Percentiles rank a stretch among this genome's conserved stretches.
Evolutionary conservation across 2,797 vertebrate species (phyloP).

Genomic region (Mormyrus proboscirostris): DNA sequence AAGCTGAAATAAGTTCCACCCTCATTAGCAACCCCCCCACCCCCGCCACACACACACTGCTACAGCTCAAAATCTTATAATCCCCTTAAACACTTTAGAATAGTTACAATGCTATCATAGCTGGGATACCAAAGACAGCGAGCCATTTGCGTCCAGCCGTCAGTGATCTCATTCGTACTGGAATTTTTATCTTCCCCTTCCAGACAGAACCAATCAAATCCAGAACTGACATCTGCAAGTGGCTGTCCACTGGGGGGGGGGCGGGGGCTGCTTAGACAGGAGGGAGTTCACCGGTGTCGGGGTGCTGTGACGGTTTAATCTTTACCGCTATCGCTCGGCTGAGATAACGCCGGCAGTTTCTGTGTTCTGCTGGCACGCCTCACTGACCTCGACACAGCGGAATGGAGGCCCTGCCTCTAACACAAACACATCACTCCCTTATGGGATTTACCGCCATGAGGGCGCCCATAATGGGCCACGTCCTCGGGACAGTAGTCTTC

Average conservation of each 20-base stretch:
- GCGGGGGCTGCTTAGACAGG: neutral
- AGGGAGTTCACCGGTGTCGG: neutral
- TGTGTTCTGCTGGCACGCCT: neutral
- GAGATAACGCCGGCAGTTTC: neutral
- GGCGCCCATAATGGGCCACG: neutral
- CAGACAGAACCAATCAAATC: neutral
- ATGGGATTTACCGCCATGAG: neutral
- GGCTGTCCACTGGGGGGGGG: neutral
- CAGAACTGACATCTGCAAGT: neutral
- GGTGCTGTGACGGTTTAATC: neutral
- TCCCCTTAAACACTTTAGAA: neutral
- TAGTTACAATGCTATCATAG: neutral
- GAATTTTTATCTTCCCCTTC: neutral
- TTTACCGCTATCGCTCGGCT: neutral
- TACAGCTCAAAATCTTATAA: neutral
- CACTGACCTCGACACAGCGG: neutral
- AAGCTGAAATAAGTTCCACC: neutral
- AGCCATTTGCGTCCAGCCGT: neutral
- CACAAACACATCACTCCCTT: neutral
- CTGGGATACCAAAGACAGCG: neutral
- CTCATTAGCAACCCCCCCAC: neutral
- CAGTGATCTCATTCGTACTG: neutral
- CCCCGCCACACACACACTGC: neutral
- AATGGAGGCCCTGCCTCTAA: neutral
- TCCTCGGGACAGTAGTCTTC: neutral